Percentiles rank a stretch among this genome's conserved stretches.
Conservation (phyloP, 2,113 vertebrate species). For the Albula goreensis region DNA sequence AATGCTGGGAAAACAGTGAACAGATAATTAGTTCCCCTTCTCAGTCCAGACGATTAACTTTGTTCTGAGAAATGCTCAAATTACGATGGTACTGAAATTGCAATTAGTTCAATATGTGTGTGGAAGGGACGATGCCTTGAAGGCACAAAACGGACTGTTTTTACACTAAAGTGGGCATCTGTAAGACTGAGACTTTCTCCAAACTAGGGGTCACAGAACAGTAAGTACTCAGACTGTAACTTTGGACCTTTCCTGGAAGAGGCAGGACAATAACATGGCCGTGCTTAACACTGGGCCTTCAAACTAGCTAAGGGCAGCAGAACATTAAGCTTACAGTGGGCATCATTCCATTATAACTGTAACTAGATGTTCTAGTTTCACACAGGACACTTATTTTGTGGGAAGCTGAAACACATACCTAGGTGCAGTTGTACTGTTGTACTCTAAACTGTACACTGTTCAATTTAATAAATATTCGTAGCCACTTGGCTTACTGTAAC, state of each 20-base stretch:
- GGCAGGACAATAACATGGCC: not conserved
- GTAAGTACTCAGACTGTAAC: not conserved
- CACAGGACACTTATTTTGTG: too few relatives aligned
- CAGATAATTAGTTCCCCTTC: slow-evolving; percentile 52
- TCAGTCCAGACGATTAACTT: slow-evolving; percentile 44
- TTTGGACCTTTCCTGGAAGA: not conserved
- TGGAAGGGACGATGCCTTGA: slow-evolving; percentile 34
- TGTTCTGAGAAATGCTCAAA: slow-evolving; percentile 46
- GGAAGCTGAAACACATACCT: too few relatives aligned
- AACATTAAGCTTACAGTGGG: not conserved
- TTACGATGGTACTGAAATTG: slow-evolving; percentile 40
- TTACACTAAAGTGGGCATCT: slow-evolving; percentile 23
- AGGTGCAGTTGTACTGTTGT: too few relatives aligned
- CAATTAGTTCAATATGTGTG: slow-evolving; percentile 52
- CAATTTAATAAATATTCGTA: too few relatives aligned
- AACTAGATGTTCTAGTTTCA: too few relatives aligned
- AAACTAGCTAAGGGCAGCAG: not conserved
- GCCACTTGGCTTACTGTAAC: too few relatives aligned
- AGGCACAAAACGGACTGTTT: slow-evolving; percentile 33
- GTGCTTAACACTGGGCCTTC: not conserved
- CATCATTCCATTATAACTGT: too few relatives aligned
- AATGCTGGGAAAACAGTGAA: slow-evolving; percentile 53
- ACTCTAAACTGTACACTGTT: too few relatives aligned
- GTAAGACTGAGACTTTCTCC: not conserved
- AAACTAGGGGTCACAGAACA: not conserved